A percentile compares a stretch with the other conserved stretches of the same genome.
These are phyloP conservation scores for Picathartes gymnocephalus DNA, from an alignment of 2,113 vertebrate species.

Conservation along the genomic window DNA sequence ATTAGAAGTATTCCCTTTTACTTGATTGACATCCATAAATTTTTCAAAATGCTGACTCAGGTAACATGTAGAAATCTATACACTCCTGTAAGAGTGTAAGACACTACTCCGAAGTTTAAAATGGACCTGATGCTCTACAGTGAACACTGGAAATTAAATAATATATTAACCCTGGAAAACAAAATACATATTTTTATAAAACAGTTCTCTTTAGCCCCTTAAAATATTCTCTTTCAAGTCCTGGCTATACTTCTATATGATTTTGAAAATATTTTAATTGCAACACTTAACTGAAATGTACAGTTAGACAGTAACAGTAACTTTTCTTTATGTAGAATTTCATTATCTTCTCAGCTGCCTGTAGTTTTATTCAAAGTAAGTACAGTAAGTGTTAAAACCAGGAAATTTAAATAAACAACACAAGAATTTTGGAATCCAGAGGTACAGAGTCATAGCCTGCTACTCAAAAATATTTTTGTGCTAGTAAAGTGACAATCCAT, in stretches of 20 bases:
- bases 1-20: background rate
- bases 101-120: background rate
- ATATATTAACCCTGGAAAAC: background rate
- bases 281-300: background rate
- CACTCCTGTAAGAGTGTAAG: background rate
- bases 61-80: background rate
- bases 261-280: background rate
- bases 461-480: background rate
- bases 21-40: background rate
- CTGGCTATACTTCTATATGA: background rate
- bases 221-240: background rate
- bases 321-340: background rate
- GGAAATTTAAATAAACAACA: background rate
- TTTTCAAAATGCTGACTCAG: background rate
- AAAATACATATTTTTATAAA: background rate
- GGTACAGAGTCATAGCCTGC: background rate
- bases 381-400: background rate
- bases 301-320: background rate
- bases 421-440: background rate
- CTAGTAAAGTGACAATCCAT: background rate
- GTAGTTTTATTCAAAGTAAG: constrained; percentile 8
- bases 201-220: background rate
- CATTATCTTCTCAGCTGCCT: background rate
- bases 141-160: background rate
- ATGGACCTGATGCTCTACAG: background rate